Base-by-base conservation (phyloP, 2,888 invertebrate genomes). In the Agapostemon virescens region DNA sequence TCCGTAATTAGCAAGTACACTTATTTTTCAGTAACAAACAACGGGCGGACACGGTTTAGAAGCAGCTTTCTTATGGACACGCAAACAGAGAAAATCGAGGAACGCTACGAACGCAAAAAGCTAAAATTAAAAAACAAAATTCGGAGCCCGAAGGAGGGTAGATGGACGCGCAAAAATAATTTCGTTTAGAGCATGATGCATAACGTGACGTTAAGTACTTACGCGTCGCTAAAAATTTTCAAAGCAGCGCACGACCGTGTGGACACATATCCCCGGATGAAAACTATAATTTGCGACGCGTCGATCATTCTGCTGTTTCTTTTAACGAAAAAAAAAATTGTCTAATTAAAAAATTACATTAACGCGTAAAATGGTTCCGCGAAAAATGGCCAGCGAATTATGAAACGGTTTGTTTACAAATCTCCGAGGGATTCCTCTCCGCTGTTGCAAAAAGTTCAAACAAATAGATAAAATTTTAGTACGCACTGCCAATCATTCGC, bases 401-500 rank as follows among this genome's bases (percentile, higher is more conserved):
- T 20, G 33, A 61, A 30, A 61, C 20, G 20, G 20, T 33, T 33
- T 33, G 20, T 61, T 61, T 33, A 20, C 61, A 33, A 61, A 30
- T 61, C 61, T 61, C 61, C 30, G 11, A 17, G 61, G 61, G 20
- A 33, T 61, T 20, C 11, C 61, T 61, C 33, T 61, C 30, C 17
- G 30, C 11, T 33, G 30, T 61, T 33, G 61, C 61, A 33, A 61
- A 9, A 30, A 11, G 61, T 20, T 61, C 17, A 61, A 61, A 61
- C 61, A 33, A 61, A 61, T 61, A 33, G 61, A 33, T 30, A 61
- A 61, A 61, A 33, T 61, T 61, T 33, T 63, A 79, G 55, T 76
- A 26, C 55, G 45, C 70, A 70, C 77, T 55, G 69, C 64, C 64
- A 61, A 69, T 45, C 63, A 77, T 69, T 66, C 52, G 36, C 64